Conservation (phyloP, 1,140 invertebrate species). For the Drosophila willistoni region DNA sequence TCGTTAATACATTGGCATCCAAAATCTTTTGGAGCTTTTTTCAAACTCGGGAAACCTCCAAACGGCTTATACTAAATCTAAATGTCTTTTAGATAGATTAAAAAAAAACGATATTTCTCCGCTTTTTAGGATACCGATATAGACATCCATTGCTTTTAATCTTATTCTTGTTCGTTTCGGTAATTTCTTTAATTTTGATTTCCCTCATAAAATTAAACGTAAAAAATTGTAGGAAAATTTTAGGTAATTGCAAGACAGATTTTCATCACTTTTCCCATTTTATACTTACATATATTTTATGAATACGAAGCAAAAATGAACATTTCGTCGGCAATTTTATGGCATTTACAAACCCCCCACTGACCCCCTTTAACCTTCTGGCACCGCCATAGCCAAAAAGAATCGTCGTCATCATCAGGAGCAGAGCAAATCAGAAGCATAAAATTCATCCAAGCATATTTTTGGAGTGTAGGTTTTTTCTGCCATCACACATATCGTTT, state of each 20-base stretch:
- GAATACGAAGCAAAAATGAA: neutral
- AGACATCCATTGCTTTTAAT: neutral
- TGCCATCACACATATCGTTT: conserved; percentile 22
- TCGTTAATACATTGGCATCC: too few relatives aligned
- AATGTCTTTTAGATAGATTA: too few relatives aligned
- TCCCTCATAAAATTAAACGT: conserved; percentile 13
- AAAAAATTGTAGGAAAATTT: neutral
- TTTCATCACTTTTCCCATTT: conserved; percentile 2
- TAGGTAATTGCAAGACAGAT: conserved; percentile 12
- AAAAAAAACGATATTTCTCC: too few relatives aligned
- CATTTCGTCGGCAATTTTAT: conserved; percentile 35
- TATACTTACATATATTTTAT: neutral
- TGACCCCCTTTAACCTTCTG: neutral
- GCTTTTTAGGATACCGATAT: too few relatives aligned
- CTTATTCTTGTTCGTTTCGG: neutral
- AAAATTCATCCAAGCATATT: conserved; percentile 32
- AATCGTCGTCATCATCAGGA: conserved; percentile 17
- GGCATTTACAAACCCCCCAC: conserved; percentile 14
- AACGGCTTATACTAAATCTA: too few relatives aligned
- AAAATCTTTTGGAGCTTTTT: too few relatives aligned
- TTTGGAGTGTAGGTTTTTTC: conserved; percentile 28
- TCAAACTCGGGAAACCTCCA: too few relatives aligned
- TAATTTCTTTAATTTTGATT: conserved; percentile 15
- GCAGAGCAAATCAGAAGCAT: conserved; percentile 16
- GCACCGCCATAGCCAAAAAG: neutral